Conservation (phyloP, 2,797 vertebrate genomes). For the Brachyrhaphis roseni region DNA sequence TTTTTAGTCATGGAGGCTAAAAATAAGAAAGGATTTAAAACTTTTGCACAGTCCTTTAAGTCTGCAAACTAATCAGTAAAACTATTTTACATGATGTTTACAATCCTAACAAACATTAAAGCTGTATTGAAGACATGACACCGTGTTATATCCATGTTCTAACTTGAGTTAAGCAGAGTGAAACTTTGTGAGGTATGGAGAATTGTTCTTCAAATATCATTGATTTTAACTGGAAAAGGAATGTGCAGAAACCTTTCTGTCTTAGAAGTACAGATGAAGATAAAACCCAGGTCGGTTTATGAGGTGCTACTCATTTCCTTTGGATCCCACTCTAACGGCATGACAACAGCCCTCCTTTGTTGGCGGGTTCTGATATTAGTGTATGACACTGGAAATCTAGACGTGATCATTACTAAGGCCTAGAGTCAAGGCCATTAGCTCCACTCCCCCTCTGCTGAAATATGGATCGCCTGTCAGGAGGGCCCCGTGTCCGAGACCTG, state of each 20-base stretch:
- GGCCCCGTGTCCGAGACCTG: conserved; percentile 73
- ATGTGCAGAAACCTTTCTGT: background rate
- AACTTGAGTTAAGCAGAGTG: no score
- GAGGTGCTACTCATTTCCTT: background rate
- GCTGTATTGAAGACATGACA: no score
- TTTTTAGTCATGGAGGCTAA: background rate
- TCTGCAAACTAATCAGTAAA: background rate
- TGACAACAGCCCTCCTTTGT: conserved; percentile 39
- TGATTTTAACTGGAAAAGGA: background rate
- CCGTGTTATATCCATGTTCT: background rate
- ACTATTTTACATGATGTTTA: background rate
- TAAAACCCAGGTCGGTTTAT: background rate
- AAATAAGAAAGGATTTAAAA: background rate
- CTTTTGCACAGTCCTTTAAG: background rate
- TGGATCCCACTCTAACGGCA: conserved; percentile 10
- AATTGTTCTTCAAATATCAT: background rate
- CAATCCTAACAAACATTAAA: background rate
- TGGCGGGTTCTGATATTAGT: conserved; percentile 29
- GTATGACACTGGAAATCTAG: conserved; percentile 61
- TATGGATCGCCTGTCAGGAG: conserved; percentile 79
- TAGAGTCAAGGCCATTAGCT: conserved; percentile 76
- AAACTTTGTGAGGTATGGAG: background rate
- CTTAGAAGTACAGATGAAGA: background rate
- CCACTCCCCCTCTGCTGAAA: conserved; percentile 66
- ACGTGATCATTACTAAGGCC: conserved; percentile 71